Evolutionary conservation across 2,113 vertebrate genomes (phyloP).

Genomic region (Macrotis lagotis): DNA sequence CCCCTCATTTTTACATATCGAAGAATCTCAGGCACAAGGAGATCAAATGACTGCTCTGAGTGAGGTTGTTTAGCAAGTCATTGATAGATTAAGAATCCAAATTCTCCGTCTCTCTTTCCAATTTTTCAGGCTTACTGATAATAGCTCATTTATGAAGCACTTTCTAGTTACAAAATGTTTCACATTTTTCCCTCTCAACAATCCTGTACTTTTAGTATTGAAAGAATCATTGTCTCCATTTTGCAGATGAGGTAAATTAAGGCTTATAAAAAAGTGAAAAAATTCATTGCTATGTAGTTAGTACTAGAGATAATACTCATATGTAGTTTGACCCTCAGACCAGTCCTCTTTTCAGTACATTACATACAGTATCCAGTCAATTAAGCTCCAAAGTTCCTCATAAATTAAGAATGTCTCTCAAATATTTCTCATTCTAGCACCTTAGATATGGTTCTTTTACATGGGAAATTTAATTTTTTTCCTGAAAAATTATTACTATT

Average conservation of each 20-base stretch:
- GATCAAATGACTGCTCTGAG: background rate
- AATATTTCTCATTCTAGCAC: background rate
- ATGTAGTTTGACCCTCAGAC: background rate
- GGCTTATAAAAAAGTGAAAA: background rate
- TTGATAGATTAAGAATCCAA: background rate
- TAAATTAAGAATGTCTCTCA: background rate
- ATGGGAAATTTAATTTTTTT: constrained; percentile 16
- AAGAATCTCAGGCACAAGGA: background rate
- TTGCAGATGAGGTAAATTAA: background rate
- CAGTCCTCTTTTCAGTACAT: background rate
- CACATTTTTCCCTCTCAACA: background rate
- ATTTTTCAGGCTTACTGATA: background rate
- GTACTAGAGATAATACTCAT: background rate
- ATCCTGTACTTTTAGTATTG: background rate
- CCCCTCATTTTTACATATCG: background rate
- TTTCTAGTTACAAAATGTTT: background rate
- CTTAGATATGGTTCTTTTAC: background rate
- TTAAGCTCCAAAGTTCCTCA: background rate
- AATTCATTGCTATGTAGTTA: background rate
- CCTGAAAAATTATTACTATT: constrained; percentile 61
- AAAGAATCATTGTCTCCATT: background rate
- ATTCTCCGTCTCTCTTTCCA: background rate
- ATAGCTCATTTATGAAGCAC: background rate
- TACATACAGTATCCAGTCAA: background rate
- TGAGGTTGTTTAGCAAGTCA: background rate